These are phyloP conservation scores for Burhinus bistriatus DNA, from an alignment of 2,113 vertebrate genomes.

Conservation along the genomic window DNA sequence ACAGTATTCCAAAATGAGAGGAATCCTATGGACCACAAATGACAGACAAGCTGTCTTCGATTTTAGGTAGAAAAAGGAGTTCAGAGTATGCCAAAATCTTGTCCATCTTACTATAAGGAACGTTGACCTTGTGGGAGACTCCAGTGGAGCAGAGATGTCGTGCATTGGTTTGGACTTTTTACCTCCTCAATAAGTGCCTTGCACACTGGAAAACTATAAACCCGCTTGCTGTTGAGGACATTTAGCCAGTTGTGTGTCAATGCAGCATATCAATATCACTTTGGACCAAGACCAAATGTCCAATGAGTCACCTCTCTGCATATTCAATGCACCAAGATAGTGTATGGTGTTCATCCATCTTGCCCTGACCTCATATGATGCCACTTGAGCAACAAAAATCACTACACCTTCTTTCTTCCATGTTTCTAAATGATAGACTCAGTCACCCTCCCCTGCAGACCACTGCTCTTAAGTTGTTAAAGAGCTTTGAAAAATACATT, in stretches of 20 bases:
- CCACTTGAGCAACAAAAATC: constrained; percentile 18
- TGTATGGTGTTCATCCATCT: neutral
- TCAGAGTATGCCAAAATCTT: neutral
- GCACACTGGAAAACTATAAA: neutral
- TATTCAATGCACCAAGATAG: constrained; percentile 24
- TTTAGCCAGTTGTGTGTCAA: neutral
- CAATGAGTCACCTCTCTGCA: neutral
- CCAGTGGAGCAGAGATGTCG: neutral
- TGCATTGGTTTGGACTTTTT: neutral
- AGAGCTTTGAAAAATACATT: constrained; percentile 29
- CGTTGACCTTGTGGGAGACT: neutral
- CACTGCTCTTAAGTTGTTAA: neutral
- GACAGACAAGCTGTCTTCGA: neutral
- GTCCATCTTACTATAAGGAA: neutral
- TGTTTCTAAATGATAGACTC: neutral
- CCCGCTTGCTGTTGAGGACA: neutral
- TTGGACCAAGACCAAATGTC: neutral
- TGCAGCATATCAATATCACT: neutral
- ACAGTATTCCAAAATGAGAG: neutral
- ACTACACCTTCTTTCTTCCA: neutral
- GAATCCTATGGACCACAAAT: neutral
- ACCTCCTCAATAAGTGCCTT: neutral
- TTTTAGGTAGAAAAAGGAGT: neutral
- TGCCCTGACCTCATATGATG: neutral
- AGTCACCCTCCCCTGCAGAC: neutral